Evolutionary conservation across 1,140 invertebrate genomes (phyloP), one percentile per base, ranked within the genome.

Genomic region (Drosophila littoralis): DNA sequence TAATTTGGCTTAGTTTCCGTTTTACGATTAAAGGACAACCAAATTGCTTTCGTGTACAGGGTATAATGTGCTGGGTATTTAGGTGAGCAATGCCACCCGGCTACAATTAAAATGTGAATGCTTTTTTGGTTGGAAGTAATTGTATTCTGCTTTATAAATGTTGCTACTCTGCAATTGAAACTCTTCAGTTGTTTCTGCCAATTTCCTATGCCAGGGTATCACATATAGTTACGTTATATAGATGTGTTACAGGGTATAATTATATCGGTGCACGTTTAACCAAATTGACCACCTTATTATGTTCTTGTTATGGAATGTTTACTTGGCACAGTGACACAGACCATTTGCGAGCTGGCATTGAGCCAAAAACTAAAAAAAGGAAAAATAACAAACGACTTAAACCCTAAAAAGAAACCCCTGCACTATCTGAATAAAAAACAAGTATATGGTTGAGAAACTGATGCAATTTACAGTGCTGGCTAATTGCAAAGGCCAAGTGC

Each of bases 271-370:
- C 33, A 50, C 15, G 4, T 50, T 48, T 2, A 38, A 35, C 32
- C 12, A 33, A 60, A 17, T 40, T 46, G 28, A 22, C 33, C 10
- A 58, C 15, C 13, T 32, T 10, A 6, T 6, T 9, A 60, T 40
- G 36, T 50, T 52, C 36, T 63, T 63, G n/a, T 61, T 10, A 52
- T 36, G 67, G 13, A 59, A 59, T 15, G 10, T 38, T 15, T 45
- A 46, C 35, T 35, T 76, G 64, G 50, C 72, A 52, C 73, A 69
- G 50, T 76, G 58, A 77, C 58, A 77, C 58, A 64, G 35, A 59
- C 59, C 65, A 77, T 77, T 77, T 77, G 59, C 54, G 38, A 13
- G 51, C 43, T 77, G 75, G 74, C 74, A 38, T 40, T 61, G 45
- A 17, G 74, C 75, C 75, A 77, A 77, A 58, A 33, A 33, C 7